Evolutionary conservation across 2,797 vertebrate genomes (phyloP).

Genomic region (Xenentodon cancila): DNA sequence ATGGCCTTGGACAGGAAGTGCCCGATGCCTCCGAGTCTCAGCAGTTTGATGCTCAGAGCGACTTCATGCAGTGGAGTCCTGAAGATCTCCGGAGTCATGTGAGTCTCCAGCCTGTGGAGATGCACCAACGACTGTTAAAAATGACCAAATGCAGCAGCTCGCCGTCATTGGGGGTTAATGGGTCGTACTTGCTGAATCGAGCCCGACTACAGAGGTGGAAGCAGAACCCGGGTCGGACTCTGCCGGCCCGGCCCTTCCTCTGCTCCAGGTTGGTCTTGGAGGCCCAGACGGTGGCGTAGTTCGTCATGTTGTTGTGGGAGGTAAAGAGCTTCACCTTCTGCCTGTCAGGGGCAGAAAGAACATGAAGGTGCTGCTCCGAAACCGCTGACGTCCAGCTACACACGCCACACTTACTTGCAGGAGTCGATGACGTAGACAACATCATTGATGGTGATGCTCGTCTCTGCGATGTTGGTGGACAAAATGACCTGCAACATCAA

Average conservation of each 20-base stretch:
- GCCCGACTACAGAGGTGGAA: conserved; percentile 93
- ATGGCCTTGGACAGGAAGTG: conserved; percentile 96
- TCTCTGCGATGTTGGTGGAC: conserved; percentile 96
- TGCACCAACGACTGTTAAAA: not conserved
- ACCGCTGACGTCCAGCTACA: not conserved
- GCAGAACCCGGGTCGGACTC: conserved; percentile 91
- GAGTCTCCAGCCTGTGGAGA: conserved; percentile 87
- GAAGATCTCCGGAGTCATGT: conserved; percentile 97
- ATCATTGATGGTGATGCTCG: conserved; percentile 97
- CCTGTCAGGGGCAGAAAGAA: conserved; percentile 64
- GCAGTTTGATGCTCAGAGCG: conserved; percentile 93
- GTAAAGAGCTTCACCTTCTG: conserved; percentile 99
- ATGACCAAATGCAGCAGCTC: too few relatives aligned
- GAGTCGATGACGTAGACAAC: conserved; percentile 97
- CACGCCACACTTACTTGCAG: conserved; percentile 89
- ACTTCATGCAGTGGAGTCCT: conserved; percentile 94
- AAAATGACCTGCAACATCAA: conserved; percentile 87
- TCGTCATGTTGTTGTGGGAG: conserved; percentile 98
- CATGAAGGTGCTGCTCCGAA: not conserved
- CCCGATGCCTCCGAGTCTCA: conserved; percentile 91
- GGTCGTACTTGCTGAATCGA: conserved; percentile 86
- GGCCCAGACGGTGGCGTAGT: conserved; percentile 97
- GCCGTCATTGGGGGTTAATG: too few relatives aligned
- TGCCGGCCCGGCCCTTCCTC: conserved; percentile 91
- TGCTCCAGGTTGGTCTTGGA: conserved; percentile 98